Base-by-base conservation (phyloP, 2,797 vertebrate genomes). In the Ptychobarbus kaznakovi region DNA sequence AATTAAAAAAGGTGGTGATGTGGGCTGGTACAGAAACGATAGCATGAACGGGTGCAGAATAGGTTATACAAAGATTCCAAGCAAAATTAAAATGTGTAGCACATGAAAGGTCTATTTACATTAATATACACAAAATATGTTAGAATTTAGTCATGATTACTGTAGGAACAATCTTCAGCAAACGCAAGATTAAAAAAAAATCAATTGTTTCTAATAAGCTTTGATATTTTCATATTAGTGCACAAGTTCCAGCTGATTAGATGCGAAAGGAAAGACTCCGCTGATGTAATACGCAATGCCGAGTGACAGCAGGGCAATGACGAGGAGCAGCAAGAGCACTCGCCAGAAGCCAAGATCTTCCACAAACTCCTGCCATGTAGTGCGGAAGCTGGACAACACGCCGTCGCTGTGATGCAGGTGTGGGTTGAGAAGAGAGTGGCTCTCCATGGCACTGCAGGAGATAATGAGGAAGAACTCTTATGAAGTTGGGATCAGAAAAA, bases 271-370 rank as follows among this genome's bases (percentile, higher is more conserved):
- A 20, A 97, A 92, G 80, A 97, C 96, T 15, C 96, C 96, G 1
- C 96, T 97, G 80, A 97, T 96, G 5, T 97, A 97, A 90, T 97
- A 97, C 0, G 96, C 96, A 22, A 97, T 97, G 79, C 96, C 96
- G 16, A 97, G 94, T 0, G 96, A 97, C 46, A 97, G 93, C 63
- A 97, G 91, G 80, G 96, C 96, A 6, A 97, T 97, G 90, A 96
- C 95, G 58, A 97, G 91, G 85, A 97, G 91, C 77, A 97, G 91
- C 1, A 97, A 94, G 85, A 97, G 91, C 87, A 97, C 96, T 49
- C 96, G 92, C 96, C 96, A 97, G 93, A 97, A 97, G 84, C 96
- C 96, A 82, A 97, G 94, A 88, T 97, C 96, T 88, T 97, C 96
- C 81, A 97, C 96, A 81, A 97, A 97, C 90, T 97, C 96, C 88